These are phyloP conservation scores for Phaethornis superciliosus DNA, from an alignment of 2,113 vertebrate genomes.

Conservation along the genomic window DNA sequence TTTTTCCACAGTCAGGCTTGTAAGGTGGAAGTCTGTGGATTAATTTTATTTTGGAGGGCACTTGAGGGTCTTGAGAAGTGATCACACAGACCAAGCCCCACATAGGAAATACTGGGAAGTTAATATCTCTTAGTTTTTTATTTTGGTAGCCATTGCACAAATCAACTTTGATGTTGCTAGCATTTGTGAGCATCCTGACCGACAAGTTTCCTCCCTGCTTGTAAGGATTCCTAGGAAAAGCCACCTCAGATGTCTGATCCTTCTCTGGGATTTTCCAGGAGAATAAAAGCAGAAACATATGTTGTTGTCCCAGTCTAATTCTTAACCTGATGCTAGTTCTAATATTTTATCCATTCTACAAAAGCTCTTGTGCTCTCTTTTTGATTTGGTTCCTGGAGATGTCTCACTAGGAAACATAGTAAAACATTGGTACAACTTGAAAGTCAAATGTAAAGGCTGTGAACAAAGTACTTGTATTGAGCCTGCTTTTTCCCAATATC, in stretches of 20 bases:
- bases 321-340: neutral
- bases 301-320: neutral
- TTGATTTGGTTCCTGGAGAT: neutral
- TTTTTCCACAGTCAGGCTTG: neutral
- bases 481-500: neutral
- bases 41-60: neutral
- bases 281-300: neutral
- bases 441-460: neutral
- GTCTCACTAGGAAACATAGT: neutral
- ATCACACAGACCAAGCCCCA: neutral
- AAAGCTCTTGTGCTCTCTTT: neutral
- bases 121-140: neutral
- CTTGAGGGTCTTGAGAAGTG: neutral
- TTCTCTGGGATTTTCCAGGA: neutral
- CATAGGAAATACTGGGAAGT: neutral
- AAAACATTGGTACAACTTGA: neutral
- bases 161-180: neutral
- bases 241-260: neutral
- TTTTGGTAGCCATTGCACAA: neutral
- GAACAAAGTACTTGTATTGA: neutral
- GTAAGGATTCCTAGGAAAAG: neutral
- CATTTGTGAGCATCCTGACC: neutral
- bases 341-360: neutral
- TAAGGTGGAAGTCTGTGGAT: neutral
- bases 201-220: neutral